Evolutionary conservation across 2,888 invertebrate species (phyloP).

Genomic region (Xylocampa areola): DNA sequence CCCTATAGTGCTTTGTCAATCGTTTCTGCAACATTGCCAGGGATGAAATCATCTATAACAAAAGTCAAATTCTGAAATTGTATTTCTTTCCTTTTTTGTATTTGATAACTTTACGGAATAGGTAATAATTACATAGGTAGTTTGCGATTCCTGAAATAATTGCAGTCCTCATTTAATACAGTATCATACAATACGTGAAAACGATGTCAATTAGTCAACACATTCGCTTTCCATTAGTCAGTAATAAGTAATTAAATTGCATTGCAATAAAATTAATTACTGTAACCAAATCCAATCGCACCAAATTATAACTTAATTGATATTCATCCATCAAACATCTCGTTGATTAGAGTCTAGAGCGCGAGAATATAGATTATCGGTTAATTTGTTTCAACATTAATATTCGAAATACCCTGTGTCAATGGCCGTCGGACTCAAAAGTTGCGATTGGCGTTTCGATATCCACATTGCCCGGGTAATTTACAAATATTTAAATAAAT

Average conservation of each 20-base stretch:
- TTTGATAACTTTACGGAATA: too few species aligned
- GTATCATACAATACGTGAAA: too few species aligned
- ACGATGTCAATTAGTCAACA: conserved; percentile 3
- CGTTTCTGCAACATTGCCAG: too few species aligned
- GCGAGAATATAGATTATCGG: conserved; percentile 2
- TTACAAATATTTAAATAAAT: conserved; percentile 4
- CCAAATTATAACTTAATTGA: conserved; percentile 21
- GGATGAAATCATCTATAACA: too few species aligned
- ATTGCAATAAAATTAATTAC: conserved; percentile 16
- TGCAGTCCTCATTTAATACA: too few species aligned
- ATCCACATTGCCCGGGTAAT: not conserved
- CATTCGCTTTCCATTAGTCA: conserved; percentile 13
- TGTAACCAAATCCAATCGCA: conserved; percentile 15
- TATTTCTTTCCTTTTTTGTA: too few species aligned
- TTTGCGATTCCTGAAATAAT: too few species aligned
- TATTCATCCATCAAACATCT: conserved; percentile 27
- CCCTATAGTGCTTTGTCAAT: too few species aligned
- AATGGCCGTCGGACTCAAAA: not conserved
- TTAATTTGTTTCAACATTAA: conserved; percentile 20
- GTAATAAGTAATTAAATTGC: conserved; percentile 31
- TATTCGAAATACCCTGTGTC: conserved; percentile 3
- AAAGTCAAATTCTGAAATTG: too few species aligned
- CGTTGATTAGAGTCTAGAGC: conserved; percentile 5
- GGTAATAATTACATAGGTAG: too few species aligned
- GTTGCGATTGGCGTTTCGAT: conserved; percentile 1